Conservation (phyloP, 2,888 invertebrate genomes). For the Coecobrya sp. region DNA sequence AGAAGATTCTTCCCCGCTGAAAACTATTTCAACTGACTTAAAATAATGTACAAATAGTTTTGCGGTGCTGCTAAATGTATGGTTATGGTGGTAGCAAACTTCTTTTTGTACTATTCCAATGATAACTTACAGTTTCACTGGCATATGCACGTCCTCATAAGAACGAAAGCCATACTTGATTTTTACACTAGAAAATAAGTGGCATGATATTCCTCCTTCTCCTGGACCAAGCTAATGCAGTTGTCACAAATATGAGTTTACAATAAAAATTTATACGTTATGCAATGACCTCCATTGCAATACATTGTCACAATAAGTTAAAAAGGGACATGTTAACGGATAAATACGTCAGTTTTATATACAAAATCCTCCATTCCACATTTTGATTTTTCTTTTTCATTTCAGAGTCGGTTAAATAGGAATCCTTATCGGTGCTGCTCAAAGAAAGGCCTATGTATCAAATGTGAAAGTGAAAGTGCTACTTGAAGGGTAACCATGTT, state of each 20-base stretch:
- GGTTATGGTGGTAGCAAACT: not conserved
- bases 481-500: not conserved
- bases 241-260: slow-evolving; percentile 59
- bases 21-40: slow-evolving; percentile 56
- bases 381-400: slow-evolving; percentile 46
- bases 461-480: slow-evolving; percentile 75
- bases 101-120: not conserved
- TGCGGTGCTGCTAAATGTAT: not conserved
- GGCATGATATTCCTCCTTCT: not conserved
- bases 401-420: slow-evolving; percentile 80
- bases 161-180: not conserved
- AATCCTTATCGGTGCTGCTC: slow-evolving; percentile 85
- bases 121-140: too few relatives aligned
- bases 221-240: slow-evolving; percentile 25
- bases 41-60: slow-evolving; percentile 30
- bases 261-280: slow-evolving; percentile 51
- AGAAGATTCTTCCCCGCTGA: slow-evolving; percentile 48
- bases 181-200: slow-evolving; percentile 18
- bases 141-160: not conserved
- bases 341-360: not conserved
- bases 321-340: not conserved
- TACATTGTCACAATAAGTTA: not conserved
- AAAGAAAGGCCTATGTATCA: slow-evolving; percentile 82
- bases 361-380: not conserved
- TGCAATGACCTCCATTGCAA: not conserved